phyloP scores from a whole-genome alignment of 2,888 invertebrate genomes.

The Phengaris alcon region DNA sequence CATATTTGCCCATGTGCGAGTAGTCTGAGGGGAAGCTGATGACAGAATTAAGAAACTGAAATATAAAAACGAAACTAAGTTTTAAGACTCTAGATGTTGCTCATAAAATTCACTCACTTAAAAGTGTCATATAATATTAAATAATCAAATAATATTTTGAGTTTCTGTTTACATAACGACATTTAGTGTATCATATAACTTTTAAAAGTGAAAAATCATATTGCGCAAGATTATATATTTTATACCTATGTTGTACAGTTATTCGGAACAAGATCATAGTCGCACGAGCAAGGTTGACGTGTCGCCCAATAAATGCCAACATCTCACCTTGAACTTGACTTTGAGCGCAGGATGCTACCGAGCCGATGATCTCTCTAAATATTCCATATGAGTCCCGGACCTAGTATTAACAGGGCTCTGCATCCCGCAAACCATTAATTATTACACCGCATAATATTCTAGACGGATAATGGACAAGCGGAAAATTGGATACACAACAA shows the following conservation, averaged over 20 bases:
- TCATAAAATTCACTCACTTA: too few species aligned
- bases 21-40: too few species aligned
- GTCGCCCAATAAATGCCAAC: constrained; percentile 74
- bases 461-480: too few species aligned
- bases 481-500: too few species aligned
- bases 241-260: constrained; percentile 17
- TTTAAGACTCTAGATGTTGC: too few species aligned
- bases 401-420: constrained; percentile 48
- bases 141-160: too few species aligned
- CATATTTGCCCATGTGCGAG: too few species aligned
- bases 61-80: too few species aligned
- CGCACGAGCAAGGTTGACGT: constrained; percentile 55
- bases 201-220: background rate
- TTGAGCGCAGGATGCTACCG: constrained; percentile 59
- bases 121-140: too few species aligned
- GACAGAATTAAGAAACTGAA: too few species aligned
- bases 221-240: background rate
- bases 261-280: constrained; percentile 28
- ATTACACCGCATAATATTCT: too few species aligned
- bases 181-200: background rate
- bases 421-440: background rate
- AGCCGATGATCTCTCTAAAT: constrained; percentile 45
- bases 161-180: too few species aligned
- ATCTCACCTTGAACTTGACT: constrained; percentile 74
- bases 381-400: constrained; percentile 48